Conservation (phyloP, 2,113 vertebrate genomes). For the Pyxicephalus adspersus region DNA sequence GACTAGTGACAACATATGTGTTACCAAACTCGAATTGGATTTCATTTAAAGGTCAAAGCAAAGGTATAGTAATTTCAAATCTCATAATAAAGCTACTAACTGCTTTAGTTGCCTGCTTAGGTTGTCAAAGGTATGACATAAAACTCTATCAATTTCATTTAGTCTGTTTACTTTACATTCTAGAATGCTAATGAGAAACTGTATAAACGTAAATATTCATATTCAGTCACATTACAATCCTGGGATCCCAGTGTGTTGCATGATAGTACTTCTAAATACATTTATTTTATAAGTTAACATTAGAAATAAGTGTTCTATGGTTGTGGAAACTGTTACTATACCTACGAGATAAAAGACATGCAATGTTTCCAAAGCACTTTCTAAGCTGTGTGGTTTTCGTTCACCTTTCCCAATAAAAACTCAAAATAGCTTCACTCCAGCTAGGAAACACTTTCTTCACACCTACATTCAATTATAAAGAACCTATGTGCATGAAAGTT, state of each 20-base stretch:
- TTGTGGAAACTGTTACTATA: constrained; percentile 15
- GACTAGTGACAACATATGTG: background rate
- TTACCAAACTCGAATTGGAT: background rate
- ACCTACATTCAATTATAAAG: background rate
- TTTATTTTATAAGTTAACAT: constrained; percentile 2
- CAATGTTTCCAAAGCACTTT: constrained; percentile 2
- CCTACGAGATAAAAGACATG: background rate
- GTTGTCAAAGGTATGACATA: constrained; percentile 18
- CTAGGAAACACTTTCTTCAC: background rate
- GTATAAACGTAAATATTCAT: constrained; percentile 13
- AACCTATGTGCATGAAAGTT: background rate
- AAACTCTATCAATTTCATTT: constrained; percentile 35
- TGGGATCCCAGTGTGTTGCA: background rate
- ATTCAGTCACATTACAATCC: constrained; percentile 31
- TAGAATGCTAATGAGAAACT: constrained; percentile 12
- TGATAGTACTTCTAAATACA: constrained; percentile 2
- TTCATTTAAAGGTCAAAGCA: background rate
- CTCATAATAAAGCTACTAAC: constrained; percentile 26
- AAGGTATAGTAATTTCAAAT: constrained; percentile 17
- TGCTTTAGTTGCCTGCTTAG: background rate
- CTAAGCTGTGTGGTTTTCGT: background rate
- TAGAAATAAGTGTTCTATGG: constrained; percentile 7
- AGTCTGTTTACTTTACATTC: constrained; percentile 26
- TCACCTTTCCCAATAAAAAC: constrained; percentile 4
- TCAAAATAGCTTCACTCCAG: background rate